These are phyloP conservation scores for Eublepharis macularius DNA, from an alignment of 2,113 vertebrate species.

Conservation along the genomic window DNA sequence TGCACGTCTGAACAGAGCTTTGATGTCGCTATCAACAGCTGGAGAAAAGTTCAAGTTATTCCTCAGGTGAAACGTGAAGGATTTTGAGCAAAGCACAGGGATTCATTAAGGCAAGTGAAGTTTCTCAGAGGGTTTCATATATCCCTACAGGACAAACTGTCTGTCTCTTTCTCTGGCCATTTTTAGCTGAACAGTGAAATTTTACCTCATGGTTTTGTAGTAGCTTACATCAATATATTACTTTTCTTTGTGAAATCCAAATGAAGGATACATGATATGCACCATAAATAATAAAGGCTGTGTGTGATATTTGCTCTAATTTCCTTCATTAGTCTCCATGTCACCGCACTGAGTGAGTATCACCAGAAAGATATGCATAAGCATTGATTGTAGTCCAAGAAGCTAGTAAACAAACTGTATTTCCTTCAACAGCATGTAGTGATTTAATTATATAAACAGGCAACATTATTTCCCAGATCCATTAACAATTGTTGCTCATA, in stretches of 20 bases:
- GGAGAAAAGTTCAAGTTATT: too few relatives aligned
- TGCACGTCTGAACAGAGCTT: too few relatives aligned
- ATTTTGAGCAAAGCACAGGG: not conserved
- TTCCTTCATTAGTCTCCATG: conserved; percentile 16
- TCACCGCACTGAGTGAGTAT: not conserved
- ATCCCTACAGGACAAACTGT: not conserved
- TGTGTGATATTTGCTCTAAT: not conserved
- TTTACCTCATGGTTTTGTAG: not conserved
- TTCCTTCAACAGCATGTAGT: not conserved
- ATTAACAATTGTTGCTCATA: not conserved
- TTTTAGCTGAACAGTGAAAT: not conserved
- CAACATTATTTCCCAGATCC: not conserved
- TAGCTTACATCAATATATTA: not conserved
- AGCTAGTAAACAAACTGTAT: not conserved
- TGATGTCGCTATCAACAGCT: too few relatives aligned
- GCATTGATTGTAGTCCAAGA: not conserved
- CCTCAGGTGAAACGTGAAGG: not conserved
- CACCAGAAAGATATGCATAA: not conserved
- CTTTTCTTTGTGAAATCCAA: not conserved
- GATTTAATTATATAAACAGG: conserved; percentile 1
- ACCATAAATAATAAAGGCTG: not conserved
- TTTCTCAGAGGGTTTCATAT: not conserved
- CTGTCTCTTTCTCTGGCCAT: not conserved
- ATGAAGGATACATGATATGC: not conserved
- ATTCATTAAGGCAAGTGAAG: not conserved